Conservation (phyloP, 2,888 invertebrate genomes). For the Limnephilus auricula region DNA sequence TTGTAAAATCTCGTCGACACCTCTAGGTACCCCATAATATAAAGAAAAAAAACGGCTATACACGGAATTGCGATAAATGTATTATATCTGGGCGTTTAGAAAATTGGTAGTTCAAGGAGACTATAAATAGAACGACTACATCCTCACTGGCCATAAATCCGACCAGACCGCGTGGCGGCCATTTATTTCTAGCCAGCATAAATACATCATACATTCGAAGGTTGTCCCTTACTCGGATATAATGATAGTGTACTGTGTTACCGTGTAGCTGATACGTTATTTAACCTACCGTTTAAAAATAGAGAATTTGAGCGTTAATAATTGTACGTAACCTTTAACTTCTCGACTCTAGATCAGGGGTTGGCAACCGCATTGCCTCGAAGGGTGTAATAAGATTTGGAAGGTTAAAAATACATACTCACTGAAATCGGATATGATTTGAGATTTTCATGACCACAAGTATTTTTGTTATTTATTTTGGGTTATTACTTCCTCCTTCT, state of each 20-base stretch:
- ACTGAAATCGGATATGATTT: too few relatives aligned
- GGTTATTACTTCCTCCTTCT: too few relatives aligned
- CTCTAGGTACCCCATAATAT: not conserved
- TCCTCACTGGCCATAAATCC: not conserved
- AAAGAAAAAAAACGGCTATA: not conserved
- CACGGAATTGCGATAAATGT: not conserved
- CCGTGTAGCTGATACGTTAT: not conserved
- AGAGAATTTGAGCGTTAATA: not conserved
- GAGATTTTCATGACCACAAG: too few relatives aligned
- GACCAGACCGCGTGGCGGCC: not conserved
- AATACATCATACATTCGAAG: not conserved
- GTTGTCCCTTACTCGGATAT: not conserved
- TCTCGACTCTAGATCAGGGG: not conserved
- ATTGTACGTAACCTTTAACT: not conserved
- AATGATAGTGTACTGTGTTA: not conserved
- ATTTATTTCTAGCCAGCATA: not conserved
- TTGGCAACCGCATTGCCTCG: too few relatives aligned
- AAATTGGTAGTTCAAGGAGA: not conserved
- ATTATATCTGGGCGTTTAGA: not conserved
- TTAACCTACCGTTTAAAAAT: not conserved
- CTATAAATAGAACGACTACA: not conserved
- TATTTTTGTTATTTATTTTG: too few relatives aligned
- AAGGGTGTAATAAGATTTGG: too few relatives aligned
- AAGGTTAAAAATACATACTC: too few relatives aligned
- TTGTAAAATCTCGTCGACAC: not conserved